phyloP scores from a whole-genome alignment of 92 coral and sea anemone species.

The Epizoanthus stellaris region DNA sequence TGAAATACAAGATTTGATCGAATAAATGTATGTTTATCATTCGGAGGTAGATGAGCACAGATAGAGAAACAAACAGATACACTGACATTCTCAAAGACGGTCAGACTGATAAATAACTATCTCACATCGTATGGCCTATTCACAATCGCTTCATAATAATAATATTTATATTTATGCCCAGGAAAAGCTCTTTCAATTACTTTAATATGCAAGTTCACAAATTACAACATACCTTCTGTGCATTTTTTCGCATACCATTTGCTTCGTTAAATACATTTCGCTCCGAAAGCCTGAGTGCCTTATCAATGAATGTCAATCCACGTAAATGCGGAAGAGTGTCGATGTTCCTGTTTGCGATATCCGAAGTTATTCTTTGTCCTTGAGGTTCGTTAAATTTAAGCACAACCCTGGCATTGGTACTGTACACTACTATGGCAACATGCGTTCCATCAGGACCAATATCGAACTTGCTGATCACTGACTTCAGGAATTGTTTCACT shows the following conservation, averaged over 20 bases:
- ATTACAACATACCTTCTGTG: constrained; percentile 28
- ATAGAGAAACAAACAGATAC: too few relatives aligned
- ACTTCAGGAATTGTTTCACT: constrained; percentile 48
- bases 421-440: constrained; percentile 53
- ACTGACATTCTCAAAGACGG: too few relatives aligned
- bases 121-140: too few relatives aligned
- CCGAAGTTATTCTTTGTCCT: neutral
- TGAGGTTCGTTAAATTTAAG: constrained; percentile 41
- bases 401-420: constrained; percentile 52
- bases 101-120: too few relatives aligned
- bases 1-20: too few relatives aligned
- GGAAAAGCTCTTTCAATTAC: neutral
- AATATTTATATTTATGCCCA: too few relatives aligned
- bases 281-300: constrained; percentile 42
- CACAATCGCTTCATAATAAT: too few relatives aligned
- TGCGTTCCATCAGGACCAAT: constrained; percentile 46
- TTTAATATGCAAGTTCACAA: neutral
- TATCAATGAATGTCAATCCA: constrained; percentile 40
- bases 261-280: neutral
- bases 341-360: neutral
- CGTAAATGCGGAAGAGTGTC: constrained; percentile 47
- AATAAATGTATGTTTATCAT: too few relatives aligned
- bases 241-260: constrained; percentile 29
- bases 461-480: constrained; percentile 36
- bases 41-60: too few relatives aligned